Evolutionary conservation across 1,140 invertebrate genomes (phyloP), one percentile per base, ranked within the genome.

Genomic region (Sitophilus oryzae): DNA sequence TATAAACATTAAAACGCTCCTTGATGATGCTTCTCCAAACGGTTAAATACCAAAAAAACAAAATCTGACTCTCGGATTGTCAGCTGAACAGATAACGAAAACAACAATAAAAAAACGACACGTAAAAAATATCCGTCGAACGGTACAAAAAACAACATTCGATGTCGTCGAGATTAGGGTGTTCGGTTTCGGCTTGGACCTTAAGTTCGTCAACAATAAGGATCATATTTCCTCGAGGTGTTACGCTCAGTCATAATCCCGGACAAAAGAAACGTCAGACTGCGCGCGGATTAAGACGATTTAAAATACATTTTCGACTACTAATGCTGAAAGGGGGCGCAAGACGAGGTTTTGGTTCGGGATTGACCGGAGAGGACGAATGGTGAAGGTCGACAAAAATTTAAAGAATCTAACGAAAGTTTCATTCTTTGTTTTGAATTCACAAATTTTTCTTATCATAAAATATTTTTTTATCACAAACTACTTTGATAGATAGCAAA

Each of bases 151-250:
- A 14, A 40, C n/a, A 40, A 40, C 5, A 40, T 6, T 15, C 38
- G 38, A 6, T 40, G 38, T 40, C 38, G 18, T 40, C 38, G 14
- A 40, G 14, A 14, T 40, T 40, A 5, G 38, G 38, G 38, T 40
- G 18, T 40, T 40, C 38, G 38, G 38, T 40, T 40, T 6, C 38
- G 5, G 38, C 5, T 14, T 40, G 14, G 18, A 14, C 38, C 19
- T 20, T 40, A 15, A 5, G 38, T 14, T 40, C n/a, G 8, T 14
- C 19, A 40, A 40, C 38, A 40, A 40, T 40, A 40, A 40, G 38
- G 38, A 40, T 40, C 38, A 40, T 40, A 40, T 40, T 40, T 40
- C 38, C 14, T 20, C 38, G 38, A 40, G 38, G 38, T 40, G 38
- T 40, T 40, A 40, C 38, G 5, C 5, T 40, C 38, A 14, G 5